A percentile compares a stretch with the other conserved stretches of the same genome.
Conservation (phyloP, 2,888 invertebrate species). For the Philaethria dido region DNA sequence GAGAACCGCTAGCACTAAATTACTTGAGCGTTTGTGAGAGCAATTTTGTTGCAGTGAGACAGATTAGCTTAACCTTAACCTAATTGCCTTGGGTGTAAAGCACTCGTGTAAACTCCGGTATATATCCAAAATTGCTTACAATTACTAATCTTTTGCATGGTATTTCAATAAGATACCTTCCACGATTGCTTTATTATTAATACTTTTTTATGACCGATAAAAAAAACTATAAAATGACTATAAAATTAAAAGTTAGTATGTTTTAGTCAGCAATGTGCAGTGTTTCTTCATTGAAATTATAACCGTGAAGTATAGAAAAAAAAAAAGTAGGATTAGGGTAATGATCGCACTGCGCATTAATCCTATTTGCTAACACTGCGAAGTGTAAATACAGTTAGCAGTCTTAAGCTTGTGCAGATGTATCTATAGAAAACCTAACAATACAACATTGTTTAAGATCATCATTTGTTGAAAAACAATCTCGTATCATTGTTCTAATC, state of each 20-base stretch:
- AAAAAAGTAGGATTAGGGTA: constrained; percentile 9
- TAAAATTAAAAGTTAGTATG: background rate
- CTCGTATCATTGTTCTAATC: background rate
- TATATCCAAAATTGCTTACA: no score
- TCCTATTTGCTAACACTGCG: constrained; percentile 26
- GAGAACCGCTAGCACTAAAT: no score
- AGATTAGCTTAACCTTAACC: no score
- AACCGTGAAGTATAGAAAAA: constrained; percentile 11
- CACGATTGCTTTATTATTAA: no score
- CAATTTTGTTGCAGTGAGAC: no score
- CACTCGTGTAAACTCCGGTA: no score
- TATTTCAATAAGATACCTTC: no score
- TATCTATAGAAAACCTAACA: constrained; percentile 9
- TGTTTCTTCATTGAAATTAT: background rate
- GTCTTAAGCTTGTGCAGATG: constrained; percentile 12
- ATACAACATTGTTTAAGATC: background rate
- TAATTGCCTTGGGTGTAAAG: no score
- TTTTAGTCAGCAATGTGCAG: background rate
- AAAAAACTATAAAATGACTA: background rate
- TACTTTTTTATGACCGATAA: background rate
- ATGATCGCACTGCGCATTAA: constrained; percentile 24
- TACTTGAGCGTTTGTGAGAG: no score
- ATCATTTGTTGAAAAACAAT: background rate
- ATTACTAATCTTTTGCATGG: no score
- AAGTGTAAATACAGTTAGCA: constrained; percentile 28